These are phyloP conservation scores for Ypsolopha sequella DNA, from an alignment of 2,888 invertebrate genomes.

Conservation along the genomic window DNA sequence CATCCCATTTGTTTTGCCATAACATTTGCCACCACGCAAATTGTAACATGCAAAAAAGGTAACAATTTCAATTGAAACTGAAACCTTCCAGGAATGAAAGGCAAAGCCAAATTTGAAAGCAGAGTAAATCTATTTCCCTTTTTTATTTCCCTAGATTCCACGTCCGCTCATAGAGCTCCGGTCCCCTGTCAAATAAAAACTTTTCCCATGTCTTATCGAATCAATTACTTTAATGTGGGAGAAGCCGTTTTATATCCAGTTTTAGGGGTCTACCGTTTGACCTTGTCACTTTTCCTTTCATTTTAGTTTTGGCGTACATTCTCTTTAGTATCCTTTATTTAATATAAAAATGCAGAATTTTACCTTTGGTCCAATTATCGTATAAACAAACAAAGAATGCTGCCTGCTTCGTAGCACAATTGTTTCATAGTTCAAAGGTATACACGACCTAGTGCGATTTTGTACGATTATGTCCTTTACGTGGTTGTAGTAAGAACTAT, in stretches of 20 bases:
- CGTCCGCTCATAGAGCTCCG: slow-evolving; percentile 40
- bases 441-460: too few relatives aligned
- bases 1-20: too few relatives aligned
- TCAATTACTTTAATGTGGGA: slow-evolving; percentile 57
- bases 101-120: slow-evolving; percentile 5
- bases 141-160: slow-evolving; percentile 42
- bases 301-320: too few relatives aligned
- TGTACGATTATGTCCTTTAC: too few relatives aligned
- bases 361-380: too few relatives aligned
- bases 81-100: background rate
- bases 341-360: too few relatives aligned
- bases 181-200: slow-evolving; percentile 65
- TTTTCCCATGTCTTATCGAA: slow-evolving; percentile 58
- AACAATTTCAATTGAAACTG: background rate
- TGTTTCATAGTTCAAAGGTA: too few relatives aligned
- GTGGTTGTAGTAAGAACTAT: too few relatives aligned
- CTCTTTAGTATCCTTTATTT: too few relatives aligned
- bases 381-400: too few relatives aligned
- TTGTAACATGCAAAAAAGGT: background rate
- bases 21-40: background rate
- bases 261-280: slow-evolving; percentile 12
- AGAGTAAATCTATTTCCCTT: slow-evolving; percentile 43
- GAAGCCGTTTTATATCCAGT: slow-evolving; percentile 35
- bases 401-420: too few relatives aligned
- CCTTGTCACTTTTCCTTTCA: too few relatives aligned